Base-by-base conservation (phyloP, 2,888 invertebrate genomes). In the Ormia ochracea region DNA sequence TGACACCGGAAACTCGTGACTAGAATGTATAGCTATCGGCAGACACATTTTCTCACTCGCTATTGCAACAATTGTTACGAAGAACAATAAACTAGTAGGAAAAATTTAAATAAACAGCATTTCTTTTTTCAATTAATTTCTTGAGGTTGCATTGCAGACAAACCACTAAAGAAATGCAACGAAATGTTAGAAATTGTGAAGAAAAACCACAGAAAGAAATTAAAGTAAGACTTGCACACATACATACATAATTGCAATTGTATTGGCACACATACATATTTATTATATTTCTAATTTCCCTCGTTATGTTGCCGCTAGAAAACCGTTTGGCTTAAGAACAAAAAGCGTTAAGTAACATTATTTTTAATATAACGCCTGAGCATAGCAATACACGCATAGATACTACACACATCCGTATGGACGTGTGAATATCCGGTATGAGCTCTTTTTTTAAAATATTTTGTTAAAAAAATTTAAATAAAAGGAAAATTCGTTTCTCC, bases 1-100 rank as follows among this genome's bases (percentile, higher is more conserved):
- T 73, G 80, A 80, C 80, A 80, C 80, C 80, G 80, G 80, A 80
- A 80, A 80, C 80, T 80, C 80, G 80, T 80, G 80, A 80, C 80
- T 80, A 58, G 76, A 76, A 80, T 80, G 56, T 79, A 54, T 66
- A 54, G 63, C 41, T 59, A 59, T 48, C 5, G 28, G 19, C 28
- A n/a, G n/a, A n/a, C n/a, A 33, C 52, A 33, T 52, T 59, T 59
- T 72, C 63, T 72, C 61, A 52, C 38, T 65, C 54, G 21, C 3
- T 19, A 36, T 36, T 10, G 12, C 21, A 41, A 19, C 1, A 31
- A 17, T 43, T 52, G 38, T 58, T 26, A n/a, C 43, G n/a, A n/a
- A 17, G 28, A 41, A 70, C 36, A 56, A 36, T 2, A 36, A n/a
- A n/a, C 23, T 19, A 28, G 23, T 17, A 45, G 54, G 33, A 54